A percentile compares a stretch with the other conserved stretches of the same genome.
Conservation (phyloP, 2,888 invertebrate species). For the Hemicrepidius hirtus region DNA sequence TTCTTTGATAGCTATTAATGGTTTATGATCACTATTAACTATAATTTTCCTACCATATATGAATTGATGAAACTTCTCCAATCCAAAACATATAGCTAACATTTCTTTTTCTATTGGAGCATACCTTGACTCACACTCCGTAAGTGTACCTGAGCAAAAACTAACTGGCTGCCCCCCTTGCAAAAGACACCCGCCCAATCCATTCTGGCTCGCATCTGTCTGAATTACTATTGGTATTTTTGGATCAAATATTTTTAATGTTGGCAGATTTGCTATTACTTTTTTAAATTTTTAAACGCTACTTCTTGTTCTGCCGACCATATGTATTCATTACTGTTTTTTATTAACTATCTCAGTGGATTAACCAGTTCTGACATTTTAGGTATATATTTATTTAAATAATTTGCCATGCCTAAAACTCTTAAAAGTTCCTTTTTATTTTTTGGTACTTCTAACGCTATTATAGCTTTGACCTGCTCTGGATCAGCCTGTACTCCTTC, state of each 20-base stretch:
- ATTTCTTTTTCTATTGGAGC: slow-evolving; percentile 61
- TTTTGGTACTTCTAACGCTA: slow-evolving; percentile 51
- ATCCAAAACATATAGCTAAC: slow-evolving; percentile 62
- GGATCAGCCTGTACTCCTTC: no score
- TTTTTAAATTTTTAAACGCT: no score
- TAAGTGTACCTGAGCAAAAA: slow-evolving; percentile 59
- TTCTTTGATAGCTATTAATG: slow-evolving; percentile 53
- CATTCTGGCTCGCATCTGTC: slow-evolving; percentile 54
- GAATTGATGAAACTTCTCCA: slow-evolving; percentile 61
- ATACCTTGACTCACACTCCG: not conserved
- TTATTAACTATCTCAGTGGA: slow-evolving; percentile 56
- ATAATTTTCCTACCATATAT: slow-evolving; percentile 53
- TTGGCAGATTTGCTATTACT: no score
- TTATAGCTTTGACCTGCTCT: no score
- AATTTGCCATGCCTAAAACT: slow-evolving; percentile 61
- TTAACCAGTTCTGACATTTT: no score
- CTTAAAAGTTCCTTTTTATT: slow-evolving; percentile 59
- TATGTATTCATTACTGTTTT: slow-evolving; percentile 55
- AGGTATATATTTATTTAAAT: no score
- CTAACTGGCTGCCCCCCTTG: slow-evolving; percentile 56
- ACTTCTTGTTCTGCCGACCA: slow-evolving; percentile 52
- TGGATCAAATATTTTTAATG: slow-evolving; percentile 56
- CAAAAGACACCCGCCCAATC: slow-evolving; percentile 54
- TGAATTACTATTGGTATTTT: slow-evolving; percentile 52
- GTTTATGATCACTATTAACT: slow-evolving; percentile 55